Evolutionary conservation across 2,888 invertebrate species (phyloP), one percentile per base, ranked within the genome.

Genomic region (Eupithecia dodoneata): DNA sequence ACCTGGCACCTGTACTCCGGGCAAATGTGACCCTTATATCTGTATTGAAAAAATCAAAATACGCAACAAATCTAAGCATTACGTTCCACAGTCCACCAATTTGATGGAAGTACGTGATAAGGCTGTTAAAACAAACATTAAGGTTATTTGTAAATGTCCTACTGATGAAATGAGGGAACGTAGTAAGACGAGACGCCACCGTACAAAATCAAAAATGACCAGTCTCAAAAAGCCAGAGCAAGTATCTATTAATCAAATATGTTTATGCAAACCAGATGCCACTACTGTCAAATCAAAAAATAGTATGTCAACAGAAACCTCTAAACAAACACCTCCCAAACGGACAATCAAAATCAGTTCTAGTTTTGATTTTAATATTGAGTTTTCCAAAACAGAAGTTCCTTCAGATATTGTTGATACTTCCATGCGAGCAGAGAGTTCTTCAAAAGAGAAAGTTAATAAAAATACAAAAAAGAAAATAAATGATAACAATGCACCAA

Each of bases 1-100:
- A 72, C 86, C 85, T 30, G 83, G 83, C 7, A 70, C 84, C 67
- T 87, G 87, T 72, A 75, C 83, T 42, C 87, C 87, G 2, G 84
- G 82, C 12, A 65, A 82, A 63, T 88, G 87, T 80, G 75, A 87
- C 78, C 85, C 87, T 9, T 76, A 81, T 72, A 76, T 76, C 69
- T 85, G 85, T 81, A 74, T 81, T 47, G 47, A 47, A 47, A 70
- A 30, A 47, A 70, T 70, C 2, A 70, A 70, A 15, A 45, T 69
- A n/a, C 42, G 47, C 18, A 47, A 70, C 18, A 80, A 76, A 70
- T 70, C 71, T 44, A 78, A 63, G 12, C 10, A 18, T 10, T 0
- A 12, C 4, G 10, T 18, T 18, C 7, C 15, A 42, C 15, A 3
- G 10, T 0, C 63, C 2, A 63, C 41, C 0, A 10, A 66, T 66